A percentile compares a stretch with the other conserved stretches of the same genome.
These are phyloP conservation scores for Cercopithecus hamlyni DNA, from an alignment of 2,797 vertebrate species.

Conservation along the genomic window DNA sequence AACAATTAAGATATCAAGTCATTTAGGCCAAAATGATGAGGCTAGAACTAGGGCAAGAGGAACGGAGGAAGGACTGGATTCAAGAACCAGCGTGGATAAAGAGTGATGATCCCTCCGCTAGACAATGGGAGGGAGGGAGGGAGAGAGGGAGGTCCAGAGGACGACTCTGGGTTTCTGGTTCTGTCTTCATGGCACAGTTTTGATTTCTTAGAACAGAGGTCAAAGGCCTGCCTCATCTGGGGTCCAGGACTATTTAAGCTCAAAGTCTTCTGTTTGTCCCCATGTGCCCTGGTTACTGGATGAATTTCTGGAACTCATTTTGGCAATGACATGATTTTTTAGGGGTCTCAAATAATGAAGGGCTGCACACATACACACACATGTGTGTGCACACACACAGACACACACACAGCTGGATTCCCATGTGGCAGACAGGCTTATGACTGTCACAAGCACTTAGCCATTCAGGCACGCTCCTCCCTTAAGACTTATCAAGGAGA, in stretches of 20 bases:
- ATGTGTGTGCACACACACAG: neutral
- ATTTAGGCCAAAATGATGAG: neutral
- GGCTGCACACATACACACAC: neutral
- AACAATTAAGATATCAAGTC: rapidly evolving
- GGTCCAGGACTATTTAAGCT: neutral
- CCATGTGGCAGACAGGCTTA: neutral
- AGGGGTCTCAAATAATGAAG: neutral
- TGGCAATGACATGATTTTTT: neutral
- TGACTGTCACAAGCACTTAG: neutral
- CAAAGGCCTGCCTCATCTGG: neutral
- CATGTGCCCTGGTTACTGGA: neutral
- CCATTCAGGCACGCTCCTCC: neutral
- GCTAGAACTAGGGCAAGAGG: neutral
- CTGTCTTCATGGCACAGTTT: neutral
- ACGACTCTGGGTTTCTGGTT: neutral
- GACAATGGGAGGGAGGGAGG: rapidly evolving
- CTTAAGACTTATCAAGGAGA: neutral
- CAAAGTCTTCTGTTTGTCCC: too few relatives aligned
- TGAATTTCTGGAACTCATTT: neutral
- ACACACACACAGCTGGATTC: rapidly evolving
- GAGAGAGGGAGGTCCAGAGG: too few relatives aligned
- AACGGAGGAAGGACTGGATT: rapidly evolving
- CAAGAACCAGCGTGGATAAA: rapidly evolving
- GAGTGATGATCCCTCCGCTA: neutral
- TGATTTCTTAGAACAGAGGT: neutral